Evolutionary conservation across 2,113 vertebrate species (phyloP), one percentile per base, ranked within the genome.

Genomic region (Dunckerocampus dactyliophorus): DNA sequence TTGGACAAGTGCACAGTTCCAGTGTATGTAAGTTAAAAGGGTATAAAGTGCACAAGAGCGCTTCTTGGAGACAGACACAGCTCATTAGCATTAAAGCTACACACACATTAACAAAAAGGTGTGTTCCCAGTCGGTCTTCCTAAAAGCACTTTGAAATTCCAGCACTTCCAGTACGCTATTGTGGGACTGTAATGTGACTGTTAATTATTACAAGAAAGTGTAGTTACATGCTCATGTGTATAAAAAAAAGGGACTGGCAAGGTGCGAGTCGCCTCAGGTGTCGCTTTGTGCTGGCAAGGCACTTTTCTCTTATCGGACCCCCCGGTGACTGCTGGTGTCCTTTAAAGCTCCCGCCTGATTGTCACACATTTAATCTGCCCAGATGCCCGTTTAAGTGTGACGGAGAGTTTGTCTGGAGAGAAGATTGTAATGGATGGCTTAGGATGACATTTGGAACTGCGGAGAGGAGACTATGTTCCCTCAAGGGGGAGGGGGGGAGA

Each of bases 361-460:
- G 75, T 70, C 67, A 79, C 75, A 72, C 72, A 75, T 80, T 61
- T 71, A 67, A 81, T 80, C 82, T 85, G 64, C 55, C 67, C 46
- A 77, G 76, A 72, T 42, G 70, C 77, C 79, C 65, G 81, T 80
- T 67, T 77, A 71, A 75, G 75, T 76, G 64, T 69, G 65, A 76
- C 61, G 48, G 54, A 75, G 72, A 68, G 74, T 80, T 67, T 64
- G 67, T 80, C 72, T 81, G 79, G 54, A 34, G 62, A 71, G 66
- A 62, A 73, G 52, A 74, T 7, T 71, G 72, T 62, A 79, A 83
- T 55, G 75, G 76, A 86, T 82, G 80, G 69, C 74, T 79, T 85
- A 72, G 76, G 78, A 71, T 85, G 82, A 74, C 80, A 67, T 77
- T 81, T 77, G 47, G 63, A 76, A 75, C 73, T 52, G 49, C 66